phyloP scores from a whole-genome alignment of 2,113 vertebrate genomes.

The Rhizomys pruinosus region DNA sequence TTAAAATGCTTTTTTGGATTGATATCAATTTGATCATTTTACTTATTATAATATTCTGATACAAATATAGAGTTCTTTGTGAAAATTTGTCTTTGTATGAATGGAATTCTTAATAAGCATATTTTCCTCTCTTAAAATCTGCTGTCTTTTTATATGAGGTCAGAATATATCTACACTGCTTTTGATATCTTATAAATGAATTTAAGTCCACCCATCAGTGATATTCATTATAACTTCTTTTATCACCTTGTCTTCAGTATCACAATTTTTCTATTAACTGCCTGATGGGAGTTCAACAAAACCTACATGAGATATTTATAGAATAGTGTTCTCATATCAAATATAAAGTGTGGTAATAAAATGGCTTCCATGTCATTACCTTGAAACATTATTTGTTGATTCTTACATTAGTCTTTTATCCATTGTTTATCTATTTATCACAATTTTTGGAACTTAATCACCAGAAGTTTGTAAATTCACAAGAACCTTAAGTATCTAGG shows the following conservation, averaged over 20 bases:
- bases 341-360: background rate
- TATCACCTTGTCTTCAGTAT: slow-evolving; percentile 16
- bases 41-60: slow-evolving; percentile 29
- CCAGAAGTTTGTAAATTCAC: background rate
- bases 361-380: background rate
- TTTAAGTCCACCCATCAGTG: background rate
- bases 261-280: background rate
- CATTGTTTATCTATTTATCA: background rate
- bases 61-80: slow-evolving; percentile 28
- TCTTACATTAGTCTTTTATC: background rate
- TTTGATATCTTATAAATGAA: slow-evolving; percentile 3
- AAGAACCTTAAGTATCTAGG: background rate
- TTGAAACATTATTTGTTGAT: background rate
- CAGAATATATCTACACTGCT: background rate
- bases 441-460: background rate
- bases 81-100: background rate
- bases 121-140: background rate
- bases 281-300: background rate
- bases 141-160: background rate
- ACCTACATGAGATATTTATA: background rate
- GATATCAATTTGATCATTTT: slow-evolving; percentile 29
- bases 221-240: background rate
- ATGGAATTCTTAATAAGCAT: slow-evolving; percentile 39
- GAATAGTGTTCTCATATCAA: background rate
- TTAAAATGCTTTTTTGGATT: too few relatives aligned